Evolutionary conservation across 2,797 vertebrate species (phyloP).

Genomic region (Chrysolophus pictus): DNA sequence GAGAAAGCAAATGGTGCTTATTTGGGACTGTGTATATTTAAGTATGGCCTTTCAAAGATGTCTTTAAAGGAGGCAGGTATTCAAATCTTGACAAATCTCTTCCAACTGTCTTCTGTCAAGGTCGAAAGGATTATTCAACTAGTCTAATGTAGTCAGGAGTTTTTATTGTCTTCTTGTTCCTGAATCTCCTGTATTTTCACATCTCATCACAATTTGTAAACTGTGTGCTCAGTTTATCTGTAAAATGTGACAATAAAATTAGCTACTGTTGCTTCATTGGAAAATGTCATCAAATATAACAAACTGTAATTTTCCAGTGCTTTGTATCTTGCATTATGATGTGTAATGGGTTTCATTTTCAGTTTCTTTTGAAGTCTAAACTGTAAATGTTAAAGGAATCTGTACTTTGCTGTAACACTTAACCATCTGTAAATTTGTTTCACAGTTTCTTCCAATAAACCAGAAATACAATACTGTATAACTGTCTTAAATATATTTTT

Average conservation of each 20-base stretch:
- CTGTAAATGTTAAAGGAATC: not conserved
- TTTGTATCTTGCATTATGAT: not conserved
- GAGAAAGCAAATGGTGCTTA: not conserved
- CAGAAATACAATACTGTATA: not conserved
- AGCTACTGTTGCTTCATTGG: not conserved
- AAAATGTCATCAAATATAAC: not conserved
- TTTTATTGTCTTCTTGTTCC: not conserved
- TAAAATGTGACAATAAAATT: not conserved
- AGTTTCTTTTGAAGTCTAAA: not conserved
- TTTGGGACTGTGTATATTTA: constrained; percentile 18
- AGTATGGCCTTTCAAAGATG: constrained; percentile 22
- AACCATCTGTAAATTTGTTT: not conserved
- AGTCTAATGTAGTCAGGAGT: not conserved
- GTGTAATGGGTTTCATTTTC: not conserved
- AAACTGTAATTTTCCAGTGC: not conserved
- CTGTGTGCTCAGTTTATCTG: not conserved
- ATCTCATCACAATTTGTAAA: not conserved
- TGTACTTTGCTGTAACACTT: not conserved
- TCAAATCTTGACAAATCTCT: constrained; percentile 35
- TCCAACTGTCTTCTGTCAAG: not conserved
- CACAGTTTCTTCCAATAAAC: not conserved
- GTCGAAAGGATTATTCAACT: constrained; percentile 15
- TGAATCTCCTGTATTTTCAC: not conserved
- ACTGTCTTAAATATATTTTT: not conserved
- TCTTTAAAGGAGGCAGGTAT: not conserved